Conservation (phyloP, 2,888 invertebrate genomes). For the Drosophila greeni region DNA sequence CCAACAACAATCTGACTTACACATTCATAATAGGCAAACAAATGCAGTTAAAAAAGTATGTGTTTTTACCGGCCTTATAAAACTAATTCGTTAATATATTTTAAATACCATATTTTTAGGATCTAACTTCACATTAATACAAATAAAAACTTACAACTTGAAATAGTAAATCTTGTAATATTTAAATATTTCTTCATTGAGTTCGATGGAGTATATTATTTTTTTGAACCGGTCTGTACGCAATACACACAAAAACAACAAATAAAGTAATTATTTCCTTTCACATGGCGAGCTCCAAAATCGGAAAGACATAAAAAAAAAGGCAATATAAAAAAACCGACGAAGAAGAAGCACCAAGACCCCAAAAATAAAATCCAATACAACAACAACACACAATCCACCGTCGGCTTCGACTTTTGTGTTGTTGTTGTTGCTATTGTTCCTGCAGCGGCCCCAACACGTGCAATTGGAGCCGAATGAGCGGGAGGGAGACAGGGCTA, state of each 20-base stretch:
- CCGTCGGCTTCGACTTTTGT: constrained; percentile 30
- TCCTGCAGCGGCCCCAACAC: constrained; percentile 38
- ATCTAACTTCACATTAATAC: too few species aligned
- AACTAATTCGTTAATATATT: not conserved
- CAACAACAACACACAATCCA: constrained; percentile 16
- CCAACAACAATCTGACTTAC: constrained; percentile 1
- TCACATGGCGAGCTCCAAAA: constrained; percentile 55
- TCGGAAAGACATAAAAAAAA: constrained; percentile 49
- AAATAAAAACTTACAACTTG: too few species aligned
- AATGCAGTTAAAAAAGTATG: constrained; percentile 1
- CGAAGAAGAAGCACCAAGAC: constrained; percentile 36
- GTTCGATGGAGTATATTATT: not conserved
- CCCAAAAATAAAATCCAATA: constrained; percentile 57
- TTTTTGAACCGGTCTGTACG: constrained; percentile 12
- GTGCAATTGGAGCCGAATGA: constrained; percentile 26
- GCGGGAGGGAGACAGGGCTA: constrained; percentile 16
- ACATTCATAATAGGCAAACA: constrained; percentile 9
- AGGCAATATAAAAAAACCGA: constrained; percentile 37
- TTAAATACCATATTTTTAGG: too few species aligned
- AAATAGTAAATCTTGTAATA: too few species aligned
- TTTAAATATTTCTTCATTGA: not conserved
- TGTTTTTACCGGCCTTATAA: not conserved
- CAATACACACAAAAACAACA: constrained; percentile 37
- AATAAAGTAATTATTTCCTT: constrained; percentile 70
- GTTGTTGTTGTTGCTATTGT: constrained; percentile 16